These are phyloP conservation scores for Sorex fumeus DNA, from an alignment of 2,113 vertebrate species.

Conservation along the genomic window DNA sequence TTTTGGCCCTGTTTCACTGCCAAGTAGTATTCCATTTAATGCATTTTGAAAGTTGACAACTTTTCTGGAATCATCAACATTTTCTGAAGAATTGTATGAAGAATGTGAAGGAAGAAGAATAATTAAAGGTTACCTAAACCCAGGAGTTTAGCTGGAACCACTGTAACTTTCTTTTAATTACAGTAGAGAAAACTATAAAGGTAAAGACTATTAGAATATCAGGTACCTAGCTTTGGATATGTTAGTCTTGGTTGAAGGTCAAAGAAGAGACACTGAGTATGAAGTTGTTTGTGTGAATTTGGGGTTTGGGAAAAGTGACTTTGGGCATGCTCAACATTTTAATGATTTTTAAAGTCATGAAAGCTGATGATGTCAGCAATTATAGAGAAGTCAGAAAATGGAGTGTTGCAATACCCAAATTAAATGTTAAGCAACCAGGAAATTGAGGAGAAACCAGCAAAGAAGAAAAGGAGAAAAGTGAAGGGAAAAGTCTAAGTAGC, in stretches of 20 bases:
- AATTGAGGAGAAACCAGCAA: not conserved
- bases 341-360: not conserved
- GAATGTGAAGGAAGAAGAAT: not conserved
- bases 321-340: not conserved
- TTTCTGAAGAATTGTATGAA: not conserved
- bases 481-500: not conserved
- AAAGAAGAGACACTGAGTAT: not conserved
- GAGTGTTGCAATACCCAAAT: not conserved
- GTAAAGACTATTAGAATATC: not conserved
- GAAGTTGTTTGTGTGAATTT: not conserved
- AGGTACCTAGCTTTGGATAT: not conserved
- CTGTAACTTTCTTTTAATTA: not conserved
- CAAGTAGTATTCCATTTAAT: not conserved
- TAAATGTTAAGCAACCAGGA: not conserved
- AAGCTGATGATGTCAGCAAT: not conserved
- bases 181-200: not conserved
- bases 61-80: not conserved
- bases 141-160: conserved; percentile 10
- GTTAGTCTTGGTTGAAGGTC: not conserved
- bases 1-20: not conserved
- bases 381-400: not conserved
- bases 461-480: not conserved
- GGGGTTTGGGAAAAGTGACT: conserved; percentile 13
- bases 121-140: not conserved
- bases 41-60: not conserved